Base-by-base conservation (phyloP, 2,797 vertebrate genomes). In the Malacoctenus gilli region DNA sequence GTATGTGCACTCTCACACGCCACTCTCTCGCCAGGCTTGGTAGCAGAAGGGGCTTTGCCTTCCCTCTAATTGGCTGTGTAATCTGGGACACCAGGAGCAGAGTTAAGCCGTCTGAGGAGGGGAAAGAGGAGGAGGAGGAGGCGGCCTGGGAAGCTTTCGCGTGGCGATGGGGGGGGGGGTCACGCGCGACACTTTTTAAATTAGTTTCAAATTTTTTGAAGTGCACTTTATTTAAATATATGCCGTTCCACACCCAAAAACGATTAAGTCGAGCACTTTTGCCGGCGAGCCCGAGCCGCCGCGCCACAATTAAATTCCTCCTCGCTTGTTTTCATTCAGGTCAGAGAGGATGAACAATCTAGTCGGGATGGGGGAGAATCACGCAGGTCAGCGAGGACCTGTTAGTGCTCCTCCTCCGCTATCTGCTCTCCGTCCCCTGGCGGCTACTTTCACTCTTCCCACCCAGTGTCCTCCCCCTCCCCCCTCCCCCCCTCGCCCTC, bases 41-140 rank as follows among this genome's bases (percentile, higher is more conserved):
- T 50, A 59, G 68, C 85, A 88, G 82, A 89, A 82, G 84, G 76
- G 73, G 82, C 83, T 91, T 88, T 89, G 74, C 75, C 85, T 74
- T 84, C 49, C 36, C 55, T 55, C 79, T 90, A 89, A 89, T 87
- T 90, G 87, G 79, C 83, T 77, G 61, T 21, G 28, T 89, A 89
- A 90, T 89, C 88, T 84, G 73, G 83, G 80, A 75, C 75, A 60
- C 65, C 41, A 60, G 68, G 57, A 76, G 59, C 34, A 61, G 75
- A 70, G 67, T 76, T 84, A 87, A 88, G 74, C 78, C 52, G 59
- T 67, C 51, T 32, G 70, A 69, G 59, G 66, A 70, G 62, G 61
- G 67, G 56, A 57, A 56, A 35, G 57, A 49, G 50, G 34, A 65
- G 63, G 62, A 19, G 23, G 23, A 28, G 25, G 25, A 28, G 23